Evolutionary conservation across 2,113 vertebrate species (phyloP), one percentile per base, ranked within the genome.

Genomic region (Phaethornis superciliosus): DNA sequence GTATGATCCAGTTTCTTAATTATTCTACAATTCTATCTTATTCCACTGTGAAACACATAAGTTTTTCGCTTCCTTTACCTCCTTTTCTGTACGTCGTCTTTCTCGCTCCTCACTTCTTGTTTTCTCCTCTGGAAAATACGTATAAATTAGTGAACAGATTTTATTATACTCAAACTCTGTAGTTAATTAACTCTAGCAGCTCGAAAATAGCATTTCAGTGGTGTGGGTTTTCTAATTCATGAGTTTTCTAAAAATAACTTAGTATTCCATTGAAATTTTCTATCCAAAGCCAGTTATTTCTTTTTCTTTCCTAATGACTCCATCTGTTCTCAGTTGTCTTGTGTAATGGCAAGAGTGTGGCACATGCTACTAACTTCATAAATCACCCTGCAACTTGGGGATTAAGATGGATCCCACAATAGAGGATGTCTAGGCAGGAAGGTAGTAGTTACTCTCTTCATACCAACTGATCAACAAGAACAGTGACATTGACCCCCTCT

Each of bases 51-150:
- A 84, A 83, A 92, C 15, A 78, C 5, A 54, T 83, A 2, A 30
- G 27, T 89, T 10, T 85, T 79, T 64, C 22, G 51, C 40, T 90
- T 92, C 59, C 16, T 78, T 91, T 96, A 97, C 97, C 97, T 98
- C 97, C 81, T 95, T 96, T 52, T 96, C 93, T 71, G 27, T 71
- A 82, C 97, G 98, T 72, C 97, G 95, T 96, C 94, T 97, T 85
- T 97, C 97, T 96, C 13, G 91, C 4, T 97, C 96, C 82, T 96
- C 95, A 47, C 7, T 84, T 96, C 95, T 96, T 49, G 44, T 65
- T 82, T 93, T 97, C 89, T 95, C 86, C 65, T 81, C 98, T 98
- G 80, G 44, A 95, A 96, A 93, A 92, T 1, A 64, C 7, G 85
- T 15, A 74, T 55, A 89, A 68, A 94, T 92, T 63, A 90, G 88